Conservation (phyloP, 2,888 invertebrate genomes). For the Dorcus parallelipipedus region DNA sequence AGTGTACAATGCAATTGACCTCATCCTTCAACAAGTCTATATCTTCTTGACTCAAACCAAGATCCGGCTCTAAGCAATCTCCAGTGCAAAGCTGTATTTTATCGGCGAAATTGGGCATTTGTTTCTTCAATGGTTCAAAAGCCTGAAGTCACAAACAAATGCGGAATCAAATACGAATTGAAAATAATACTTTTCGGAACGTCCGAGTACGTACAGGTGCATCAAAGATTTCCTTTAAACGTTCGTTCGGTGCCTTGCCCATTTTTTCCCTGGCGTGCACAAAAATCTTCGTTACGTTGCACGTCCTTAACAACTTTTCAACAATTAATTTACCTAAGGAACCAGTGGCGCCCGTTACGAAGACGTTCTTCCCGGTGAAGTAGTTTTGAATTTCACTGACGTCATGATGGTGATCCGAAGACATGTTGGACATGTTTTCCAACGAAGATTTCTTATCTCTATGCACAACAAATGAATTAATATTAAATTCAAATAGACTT, state of each 20-base stretch:
- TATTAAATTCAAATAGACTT: no score
- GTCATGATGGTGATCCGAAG: neutral
- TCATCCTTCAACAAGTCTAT: constrained; percentile 16
- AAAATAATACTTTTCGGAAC: neutral
- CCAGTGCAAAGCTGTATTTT: constrained; percentile 34
- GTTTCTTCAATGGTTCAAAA: constrained; percentile 10
- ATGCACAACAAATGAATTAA: no score
- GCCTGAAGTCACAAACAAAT: constrained; percentile 3
- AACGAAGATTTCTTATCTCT: no score
- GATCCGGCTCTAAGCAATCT: constrained; percentile 21
- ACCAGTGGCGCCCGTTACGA: neutral
- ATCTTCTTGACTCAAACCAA: constrained; percentile 12
- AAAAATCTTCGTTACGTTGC: constrained; percentile 35
- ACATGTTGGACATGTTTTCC: no score
- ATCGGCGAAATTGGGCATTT: constrained; percentile 11
- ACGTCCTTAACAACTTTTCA: constrained; percentile 40
- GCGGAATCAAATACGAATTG: neutral
- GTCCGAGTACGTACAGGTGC: constrained; percentile 30
- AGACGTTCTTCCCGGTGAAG: neutral
- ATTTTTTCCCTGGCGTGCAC: constrained; percentile 39
- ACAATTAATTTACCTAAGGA: constrained; percentile 32
- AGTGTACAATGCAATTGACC: constrained; percentile 7
- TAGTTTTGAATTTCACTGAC: neutral
- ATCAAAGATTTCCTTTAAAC: constrained; percentile 52
- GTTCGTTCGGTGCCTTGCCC: constrained; percentile 32